Evolutionary conservation across 2,888 invertebrate species (phyloP).

Genomic region (Tolmerus cingulatus): DNA sequence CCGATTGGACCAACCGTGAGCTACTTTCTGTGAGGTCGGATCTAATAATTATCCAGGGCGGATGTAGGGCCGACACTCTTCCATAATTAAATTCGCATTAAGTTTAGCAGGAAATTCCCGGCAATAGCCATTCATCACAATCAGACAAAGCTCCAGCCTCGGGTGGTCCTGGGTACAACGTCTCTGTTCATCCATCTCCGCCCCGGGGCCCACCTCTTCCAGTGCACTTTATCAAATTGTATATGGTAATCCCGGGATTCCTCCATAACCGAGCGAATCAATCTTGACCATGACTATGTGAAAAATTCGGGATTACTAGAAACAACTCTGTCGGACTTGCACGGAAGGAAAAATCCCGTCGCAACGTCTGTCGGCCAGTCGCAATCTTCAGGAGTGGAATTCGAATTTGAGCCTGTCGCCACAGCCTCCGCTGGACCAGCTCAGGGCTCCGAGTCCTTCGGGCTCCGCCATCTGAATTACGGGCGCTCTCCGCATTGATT

Average conservation of each 20-base stretch:
- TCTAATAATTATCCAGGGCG: slow-evolving; percentile 6
- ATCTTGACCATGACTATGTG: slow-evolving; percentile 48
- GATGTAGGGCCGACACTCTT: not conserved
- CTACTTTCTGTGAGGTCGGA: not conserved
- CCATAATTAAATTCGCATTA: slow-evolving; percentile 36
- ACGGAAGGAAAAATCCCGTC: not conserved
- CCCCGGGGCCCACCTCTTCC: not conserved
- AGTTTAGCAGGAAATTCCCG: not conserved
- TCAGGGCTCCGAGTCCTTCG: not conserved
- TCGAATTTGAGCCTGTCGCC: not conserved
- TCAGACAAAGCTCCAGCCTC: not conserved
- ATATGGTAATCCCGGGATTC: slow-evolving; percentile 48
- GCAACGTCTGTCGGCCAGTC: not conserved
- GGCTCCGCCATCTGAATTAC: not conserved
- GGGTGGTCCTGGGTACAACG: not conserved
- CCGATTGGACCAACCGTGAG: not conserved
- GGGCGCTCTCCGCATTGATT: slow-evolving; percentile 19
- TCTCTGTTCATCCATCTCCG: slow-evolving; percentile 31
- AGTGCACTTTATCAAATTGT: slow-evolving; percentile 49
- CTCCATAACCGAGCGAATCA: slow-evolving; percentile 41
- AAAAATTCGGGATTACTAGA: slow-evolving; percentile 35
- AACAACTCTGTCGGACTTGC: not conserved
- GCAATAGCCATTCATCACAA: slow-evolving; percentile 29
- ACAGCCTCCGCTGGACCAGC: not conserved
- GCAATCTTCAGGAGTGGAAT: not conserved